Percentiles rank a stretch among this genome's conserved stretches.
phyloP scores from a whole-genome alignment of 2,888 invertebrate species.

The Rhopalosiphum nymphaeae region DNA sequence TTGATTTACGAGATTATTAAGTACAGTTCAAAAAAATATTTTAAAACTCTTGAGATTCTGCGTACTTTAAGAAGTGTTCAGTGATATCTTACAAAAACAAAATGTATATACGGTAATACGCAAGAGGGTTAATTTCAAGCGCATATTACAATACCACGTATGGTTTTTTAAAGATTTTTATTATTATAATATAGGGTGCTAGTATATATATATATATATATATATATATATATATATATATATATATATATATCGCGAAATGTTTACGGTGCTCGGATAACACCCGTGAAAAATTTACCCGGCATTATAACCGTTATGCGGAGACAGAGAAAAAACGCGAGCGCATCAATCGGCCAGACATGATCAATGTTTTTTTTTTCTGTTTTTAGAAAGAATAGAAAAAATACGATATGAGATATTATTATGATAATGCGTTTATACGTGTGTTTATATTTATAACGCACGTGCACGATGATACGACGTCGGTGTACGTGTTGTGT shows the following conservation, averaged over 20 bases:
- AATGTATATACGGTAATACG: neutral
- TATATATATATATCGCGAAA: neutral
- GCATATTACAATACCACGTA: neutral
- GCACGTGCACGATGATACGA: neutral
- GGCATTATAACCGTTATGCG: neutral
- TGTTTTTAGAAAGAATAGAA: neutral
- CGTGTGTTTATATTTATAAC: neutral
- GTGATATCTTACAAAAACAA: neutral
- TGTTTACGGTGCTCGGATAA: neutral
- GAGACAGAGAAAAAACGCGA: neutral
- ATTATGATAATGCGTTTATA: neutral
- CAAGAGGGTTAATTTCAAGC: neutral
- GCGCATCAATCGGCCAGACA: neutral
- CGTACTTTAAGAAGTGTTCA: too few species aligned
- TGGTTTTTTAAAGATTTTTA: constrained; percentile 10
- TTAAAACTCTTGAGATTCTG: too few species aligned
- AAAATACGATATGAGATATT: neutral
- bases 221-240: too few species aligned
- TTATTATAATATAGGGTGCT: neutral
- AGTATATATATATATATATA: too few species aligned
- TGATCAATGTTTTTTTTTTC: constrained; percentile 38
- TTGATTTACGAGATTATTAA: too few species aligned
- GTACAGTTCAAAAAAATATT: too few species aligned
- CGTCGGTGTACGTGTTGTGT: neutral
- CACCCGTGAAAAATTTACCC: neutral